These are phyloP conservation scores for Cyanocitta stelleri DNA, from an alignment of 2,113 vertebrate genomes.

Conservation along the genomic window DNA sequence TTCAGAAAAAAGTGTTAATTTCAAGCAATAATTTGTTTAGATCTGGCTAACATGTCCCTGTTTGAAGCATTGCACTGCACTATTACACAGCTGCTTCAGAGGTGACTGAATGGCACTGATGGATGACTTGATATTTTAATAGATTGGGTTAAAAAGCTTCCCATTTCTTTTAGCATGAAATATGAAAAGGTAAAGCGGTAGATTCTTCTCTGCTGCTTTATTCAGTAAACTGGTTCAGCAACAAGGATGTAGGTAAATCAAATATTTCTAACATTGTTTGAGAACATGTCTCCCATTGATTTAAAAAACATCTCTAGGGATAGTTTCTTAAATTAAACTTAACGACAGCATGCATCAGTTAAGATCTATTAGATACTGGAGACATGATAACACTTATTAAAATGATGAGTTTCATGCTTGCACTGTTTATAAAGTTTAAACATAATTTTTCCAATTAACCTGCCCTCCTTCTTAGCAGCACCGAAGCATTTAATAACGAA, in stretches of 20 bases:
- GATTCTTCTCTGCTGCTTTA: constrained; percentile 1
- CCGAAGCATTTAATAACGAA: not conserved
- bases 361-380: constrained; percentile 38
- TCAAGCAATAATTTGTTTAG: not conserved
- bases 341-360: constrained; percentile 41
- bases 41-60: not conserved
- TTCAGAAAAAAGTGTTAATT: not conserved
- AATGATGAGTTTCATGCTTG: not conserved
- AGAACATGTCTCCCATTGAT: constrained; percentile 46
- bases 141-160: not conserved
- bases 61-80: not conserved
- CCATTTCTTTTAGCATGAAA: not conserved
- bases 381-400: constrained; percentile 33
- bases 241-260: constrained; percentile 33
- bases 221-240: not conserved
- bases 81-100: not conserved
- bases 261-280: constrained; percentile 45
- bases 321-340: constrained; percentile 64
- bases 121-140: constrained; percentile 8
- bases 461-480: not conserved
- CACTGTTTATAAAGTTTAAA: constrained; percentile 30
- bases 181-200: not conserved
- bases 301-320: constrained; percentile 47
- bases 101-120: not conserved
- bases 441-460: constrained; percentile 26